phyloP scores from a whole-genome alignment of 2,888 invertebrate species.

The Gymnoscelis rufifasciata region DNA sequence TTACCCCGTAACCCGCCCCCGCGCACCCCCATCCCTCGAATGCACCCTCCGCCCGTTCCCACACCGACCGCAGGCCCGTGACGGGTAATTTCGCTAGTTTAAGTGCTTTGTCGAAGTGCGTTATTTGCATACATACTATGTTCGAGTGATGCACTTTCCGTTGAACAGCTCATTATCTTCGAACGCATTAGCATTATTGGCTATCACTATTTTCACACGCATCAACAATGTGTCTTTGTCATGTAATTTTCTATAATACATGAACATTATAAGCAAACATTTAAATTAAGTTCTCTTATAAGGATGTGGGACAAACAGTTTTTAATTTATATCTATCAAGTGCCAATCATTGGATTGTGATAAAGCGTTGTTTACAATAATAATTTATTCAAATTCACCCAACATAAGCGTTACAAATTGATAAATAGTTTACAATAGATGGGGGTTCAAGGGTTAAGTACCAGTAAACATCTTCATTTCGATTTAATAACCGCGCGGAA shows the following conservation, averaged over 20 bases:
- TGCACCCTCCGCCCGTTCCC: constrained; percentile 52
- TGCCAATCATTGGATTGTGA: constrained; percentile 23
- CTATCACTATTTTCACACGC: neutral
- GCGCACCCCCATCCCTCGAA: constrained; percentile 32
- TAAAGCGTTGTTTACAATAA: constrained; percentile 32
- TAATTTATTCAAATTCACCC: constrained; percentile 32
- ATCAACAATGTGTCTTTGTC: neutral
- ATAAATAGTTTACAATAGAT: constrained; percentile 43
- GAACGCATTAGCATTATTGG: neutral
- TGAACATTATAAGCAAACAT: neutral
- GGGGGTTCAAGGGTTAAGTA: constrained; percentile 66
- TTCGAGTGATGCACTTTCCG: constrained; percentile 8
- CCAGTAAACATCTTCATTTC: constrained; percentile 67
- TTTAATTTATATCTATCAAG: constrained; percentile 20
- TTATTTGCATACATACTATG: constrained; percentile 28
- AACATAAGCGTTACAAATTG: constrained; percentile 50
- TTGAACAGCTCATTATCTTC: constrained; percentile 3
- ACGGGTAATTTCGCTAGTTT: constrained; percentile 65
- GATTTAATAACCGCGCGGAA: constrained; percentile 55
- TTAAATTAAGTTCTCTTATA: constrained; percentile 6
- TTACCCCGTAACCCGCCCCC: constrained; percentile 41
- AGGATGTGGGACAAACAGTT: constrained; percentile 23
- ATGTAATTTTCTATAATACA: neutral
- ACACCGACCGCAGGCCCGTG: constrained; percentile 61
- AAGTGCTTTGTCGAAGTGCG: constrained; percentile 38